Conservation (phyloP, 2,888 invertebrate species). For the Tetragnatha montana region DNA sequence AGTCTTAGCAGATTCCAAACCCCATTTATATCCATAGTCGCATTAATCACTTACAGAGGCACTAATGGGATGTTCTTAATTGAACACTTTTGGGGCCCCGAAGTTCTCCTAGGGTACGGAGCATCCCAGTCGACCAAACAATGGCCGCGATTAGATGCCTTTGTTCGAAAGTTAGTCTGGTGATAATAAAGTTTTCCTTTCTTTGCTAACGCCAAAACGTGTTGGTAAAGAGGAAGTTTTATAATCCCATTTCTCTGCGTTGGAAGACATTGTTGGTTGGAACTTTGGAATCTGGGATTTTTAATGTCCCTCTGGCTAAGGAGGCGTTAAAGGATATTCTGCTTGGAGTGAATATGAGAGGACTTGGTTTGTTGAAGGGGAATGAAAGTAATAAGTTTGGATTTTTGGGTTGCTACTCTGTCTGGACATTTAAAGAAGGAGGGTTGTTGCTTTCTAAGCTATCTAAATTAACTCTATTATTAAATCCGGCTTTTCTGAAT, state of each 20-base stretch:
- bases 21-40: not conserved
- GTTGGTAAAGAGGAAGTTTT: not conserved
- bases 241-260: not conserved
- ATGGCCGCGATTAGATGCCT: not conserved
- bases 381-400: too few species aligned
- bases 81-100: not conserved
- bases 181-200: not conserved
- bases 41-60: not conserved
- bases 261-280: not conserved
- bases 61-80: not conserved
- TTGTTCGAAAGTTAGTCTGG: not conserved
- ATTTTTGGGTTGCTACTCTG: too few species aligned
- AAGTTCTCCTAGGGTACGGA: not conserved
- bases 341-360: too few species aligned
- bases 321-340: not conserved
- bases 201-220: not conserved
- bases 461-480: too few species aligned
- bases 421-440: too few species aligned
- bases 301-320: not conserved
- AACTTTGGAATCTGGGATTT: not conserved
- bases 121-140: not conserved
- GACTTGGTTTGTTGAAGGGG: too few species aligned
- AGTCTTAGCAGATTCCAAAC: not conserved
- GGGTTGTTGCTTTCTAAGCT: too few species aligned
- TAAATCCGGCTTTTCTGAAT: too few species aligned